Conservation (phyloP, 2,797 vertebrate genomes). For the Euthynnus affinis region DNA sequence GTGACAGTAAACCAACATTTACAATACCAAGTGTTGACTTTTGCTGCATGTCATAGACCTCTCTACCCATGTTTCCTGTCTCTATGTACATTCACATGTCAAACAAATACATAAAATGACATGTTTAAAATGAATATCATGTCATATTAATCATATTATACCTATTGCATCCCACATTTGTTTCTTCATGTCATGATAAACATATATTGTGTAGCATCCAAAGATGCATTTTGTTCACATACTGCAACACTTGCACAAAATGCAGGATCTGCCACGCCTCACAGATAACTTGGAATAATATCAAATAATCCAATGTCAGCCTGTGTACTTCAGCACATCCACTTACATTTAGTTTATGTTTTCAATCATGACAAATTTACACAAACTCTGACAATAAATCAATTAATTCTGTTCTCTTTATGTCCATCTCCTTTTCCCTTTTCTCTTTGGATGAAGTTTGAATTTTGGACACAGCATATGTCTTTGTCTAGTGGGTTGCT, state of each 20-base stretch:
- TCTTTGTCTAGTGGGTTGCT: background rate
- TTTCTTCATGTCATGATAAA: background rate
- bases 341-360: background rate
- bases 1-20: too few species aligned
- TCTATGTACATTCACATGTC: too few species aligned
- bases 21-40: too few species aligned
- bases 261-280: too few species aligned
- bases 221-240: background rate
- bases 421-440: background rate
- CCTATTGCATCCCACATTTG: background rate
- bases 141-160: background rate
- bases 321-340: background rate
- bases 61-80: too few species aligned
- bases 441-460: background rate
- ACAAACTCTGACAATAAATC: background rate
- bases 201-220: background rate
- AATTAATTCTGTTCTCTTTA: background rate
- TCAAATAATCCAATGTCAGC: too few species aligned
- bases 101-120: background rate
- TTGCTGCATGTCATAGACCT: too few species aligned
- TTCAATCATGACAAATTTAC: slow-evolving; percentile 4
- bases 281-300: background rate
- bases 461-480: background rate
- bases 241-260: background rate
- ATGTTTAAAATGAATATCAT: background rate